Base-by-base conservation (phyloP, 2,113 vertebrate genomes). In the Chroicocephalus ridibundus region DNA sequence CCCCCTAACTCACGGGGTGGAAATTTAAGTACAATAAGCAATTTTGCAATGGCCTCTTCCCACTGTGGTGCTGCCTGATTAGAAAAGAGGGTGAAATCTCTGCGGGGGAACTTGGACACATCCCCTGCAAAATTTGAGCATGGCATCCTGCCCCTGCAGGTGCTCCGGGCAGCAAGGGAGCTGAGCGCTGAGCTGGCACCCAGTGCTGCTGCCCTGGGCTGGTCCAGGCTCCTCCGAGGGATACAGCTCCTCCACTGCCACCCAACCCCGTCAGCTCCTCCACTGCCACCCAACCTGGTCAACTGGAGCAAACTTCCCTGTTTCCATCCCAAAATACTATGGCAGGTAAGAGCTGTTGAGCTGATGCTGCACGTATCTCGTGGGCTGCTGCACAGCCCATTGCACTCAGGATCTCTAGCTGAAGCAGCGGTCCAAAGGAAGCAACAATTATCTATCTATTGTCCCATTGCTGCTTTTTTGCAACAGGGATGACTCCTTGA, bases 401-500 rank as follows among this genome's bases (percentile, higher is more conserved):
- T n/a, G n/a, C 44, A 15, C 44, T 22, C 52, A 82, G 58, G 42
- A 47, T 31, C 31, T 27, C 58, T n/a, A 61, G 68, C 62, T 62
- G n/a, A 72, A 32, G 36, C 7, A 40, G 51, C 40, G 70, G 49
- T 87, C 58, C n/a, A 12, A 40, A 55, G 84, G 81, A 94, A 85
- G 74, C 44, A 74, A 70, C 75, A 89, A 55, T 95, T 76, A 55
- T 4, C 0, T 32, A 46, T 93, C 66, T 82, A n/a, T 49, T 91
- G 86, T 93, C 94, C 72, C 74, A 58, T 51, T 58, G 29, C 84
- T 93, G 66, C 66, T 55, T 54, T 86, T 87, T 58, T 88, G 49
- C 62, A 96, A 77, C 51, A 76, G 74, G 20, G 89, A 86, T 86
- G 89, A 65, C 78, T 93, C 91, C 84, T 88, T 70, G 91, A 95